Evolutionary conservation across 2,113 vertebrate genomes (phyloP).

Genomic region (Cinclus mexicanus): DNA sequence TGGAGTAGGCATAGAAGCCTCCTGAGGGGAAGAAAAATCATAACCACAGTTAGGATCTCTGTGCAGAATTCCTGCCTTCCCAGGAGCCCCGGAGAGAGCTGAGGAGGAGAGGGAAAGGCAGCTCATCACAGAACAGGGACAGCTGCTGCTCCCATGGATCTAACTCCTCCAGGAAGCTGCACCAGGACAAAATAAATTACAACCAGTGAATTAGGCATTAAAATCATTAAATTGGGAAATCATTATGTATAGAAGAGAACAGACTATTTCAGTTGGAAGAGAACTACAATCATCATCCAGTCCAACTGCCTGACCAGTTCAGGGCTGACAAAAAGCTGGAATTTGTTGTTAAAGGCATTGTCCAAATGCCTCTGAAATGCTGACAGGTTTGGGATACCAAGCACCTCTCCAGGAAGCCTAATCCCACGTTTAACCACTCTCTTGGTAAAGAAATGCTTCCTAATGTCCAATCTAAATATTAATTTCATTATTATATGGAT

Average conservation of each 20-base stretch:
- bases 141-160: neutral
- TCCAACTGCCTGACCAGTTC: neutral
- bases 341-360: neutral
- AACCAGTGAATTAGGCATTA: neutral
- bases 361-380: neutral
- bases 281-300: neutral
- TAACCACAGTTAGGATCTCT: neutral
- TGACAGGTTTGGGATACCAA: neutral
- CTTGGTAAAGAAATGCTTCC: neutral
- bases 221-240: neutral
- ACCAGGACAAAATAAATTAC: neutral
- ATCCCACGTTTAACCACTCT: neutral
- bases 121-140: neutral
- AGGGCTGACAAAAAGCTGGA: neutral
- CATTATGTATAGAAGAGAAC: neutral
- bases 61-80: neutral
- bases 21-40: slow-evolving; percentile 49
- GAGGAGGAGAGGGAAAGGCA: neutral
- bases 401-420: neutral
- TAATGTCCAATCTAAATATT: neutral
- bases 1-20: slow-evolving; percentile 67
- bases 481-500: neutral
- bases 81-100: neutral
- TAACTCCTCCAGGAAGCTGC: neutral
- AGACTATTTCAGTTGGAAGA: neutral